Conservation (phyloP, 1,140 invertebrate genomes). For the Pinna nobilis region DNA sequence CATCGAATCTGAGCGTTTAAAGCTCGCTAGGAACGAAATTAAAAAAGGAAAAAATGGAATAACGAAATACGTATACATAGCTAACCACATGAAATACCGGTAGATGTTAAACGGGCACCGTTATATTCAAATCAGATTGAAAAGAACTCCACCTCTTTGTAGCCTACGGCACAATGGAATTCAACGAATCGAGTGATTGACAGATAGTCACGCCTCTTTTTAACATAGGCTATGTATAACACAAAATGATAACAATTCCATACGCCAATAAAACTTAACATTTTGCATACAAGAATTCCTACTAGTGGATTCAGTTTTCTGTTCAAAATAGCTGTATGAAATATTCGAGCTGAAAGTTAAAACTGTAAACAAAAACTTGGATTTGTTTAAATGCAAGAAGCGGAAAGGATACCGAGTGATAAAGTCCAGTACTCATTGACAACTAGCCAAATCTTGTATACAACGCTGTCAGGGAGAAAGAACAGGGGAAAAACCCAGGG, state of each 20-base stretch:
- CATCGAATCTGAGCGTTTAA: no score
- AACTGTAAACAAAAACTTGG: slow-evolving; percentile 20
- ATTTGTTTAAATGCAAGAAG: slow-evolving; percentile 12
- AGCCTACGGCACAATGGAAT: no score
- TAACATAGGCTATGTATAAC: slow-evolving; percentile 15
- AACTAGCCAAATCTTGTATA: slow-evolving; percentile 18
- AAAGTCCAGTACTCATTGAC: neutral
- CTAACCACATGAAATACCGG: no score
- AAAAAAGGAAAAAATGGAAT: no score
- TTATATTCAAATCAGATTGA: no score
- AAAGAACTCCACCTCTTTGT: slow-evolving; percentile 3
- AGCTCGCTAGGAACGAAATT: no score
- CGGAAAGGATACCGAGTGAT: slow-evolving; percentile 1
- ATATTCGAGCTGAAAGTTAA: neutral
- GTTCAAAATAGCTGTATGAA: slow-evolving; percentile 8
- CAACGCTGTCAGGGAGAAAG: slow-evolving; percentile 10
- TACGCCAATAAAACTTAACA: neutral
- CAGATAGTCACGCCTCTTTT: neutral
- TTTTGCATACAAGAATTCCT: neutral
- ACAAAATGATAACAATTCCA: neutral
- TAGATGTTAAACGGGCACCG: no score
- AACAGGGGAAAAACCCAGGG: neutral
- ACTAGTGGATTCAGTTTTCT: slow-evolving; percentile 5
- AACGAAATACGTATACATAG: no score
- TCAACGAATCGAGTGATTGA: slow-evolving; percentile 13